phyloP scores from a whole-genome alignment of 2,888 invertebrate genomes.

The Parascotia fuliginaria region DNA sequence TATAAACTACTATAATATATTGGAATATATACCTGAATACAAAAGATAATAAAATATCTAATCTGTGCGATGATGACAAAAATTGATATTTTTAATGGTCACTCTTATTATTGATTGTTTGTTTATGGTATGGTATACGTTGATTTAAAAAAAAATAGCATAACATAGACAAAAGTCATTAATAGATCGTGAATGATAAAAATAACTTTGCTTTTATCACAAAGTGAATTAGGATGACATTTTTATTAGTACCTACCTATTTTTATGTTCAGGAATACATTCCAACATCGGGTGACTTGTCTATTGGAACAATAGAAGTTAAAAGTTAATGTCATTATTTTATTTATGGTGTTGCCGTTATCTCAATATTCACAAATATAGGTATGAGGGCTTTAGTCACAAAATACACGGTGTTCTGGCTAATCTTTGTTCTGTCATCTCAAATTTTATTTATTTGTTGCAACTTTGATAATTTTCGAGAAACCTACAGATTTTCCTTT shows the following conservation, averaged over 20 bases:
- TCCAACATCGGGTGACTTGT: constrained; percentile 56
- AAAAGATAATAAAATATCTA: neutral
- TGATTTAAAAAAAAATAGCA: too few relatives aligned
- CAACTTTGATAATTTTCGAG: constrained; percentile 39
- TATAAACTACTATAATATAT: constrained; percentile 39
- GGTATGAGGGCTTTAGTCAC: constrained; percentile 80
- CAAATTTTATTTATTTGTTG: constrained; percentile 51
- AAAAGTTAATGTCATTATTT: constrained; percentile 69
- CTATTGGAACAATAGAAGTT: constrained; percentile 48
- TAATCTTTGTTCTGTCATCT: constrained; percentile 80
- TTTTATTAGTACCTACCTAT: neutral
- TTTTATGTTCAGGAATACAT: constrained; percentile 41
- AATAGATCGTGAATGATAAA: neutral
- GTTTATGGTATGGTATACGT: too few relatives aligned
- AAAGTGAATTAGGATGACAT: neutral
- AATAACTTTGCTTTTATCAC: neutral
- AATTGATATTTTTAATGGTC: too few relatives aligned
- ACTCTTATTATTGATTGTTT: too few relatives aligned
- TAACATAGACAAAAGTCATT: too few relatives aligned
- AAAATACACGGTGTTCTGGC: constrained; percentile 79
- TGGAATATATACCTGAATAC: constrained; percentile 38
- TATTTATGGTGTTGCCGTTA: constrained; percentile 77
- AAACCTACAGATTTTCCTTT: too few relatives aligned
- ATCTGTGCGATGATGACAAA: too few relatives aligned
- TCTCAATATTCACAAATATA: constrained; percentile 74